Evolutionary conservation across 2,888 invertebrate genomes (phyloP), one percentile per base, ranked within the genome.

Genomic region (Ennomos erosarius): DNA sequence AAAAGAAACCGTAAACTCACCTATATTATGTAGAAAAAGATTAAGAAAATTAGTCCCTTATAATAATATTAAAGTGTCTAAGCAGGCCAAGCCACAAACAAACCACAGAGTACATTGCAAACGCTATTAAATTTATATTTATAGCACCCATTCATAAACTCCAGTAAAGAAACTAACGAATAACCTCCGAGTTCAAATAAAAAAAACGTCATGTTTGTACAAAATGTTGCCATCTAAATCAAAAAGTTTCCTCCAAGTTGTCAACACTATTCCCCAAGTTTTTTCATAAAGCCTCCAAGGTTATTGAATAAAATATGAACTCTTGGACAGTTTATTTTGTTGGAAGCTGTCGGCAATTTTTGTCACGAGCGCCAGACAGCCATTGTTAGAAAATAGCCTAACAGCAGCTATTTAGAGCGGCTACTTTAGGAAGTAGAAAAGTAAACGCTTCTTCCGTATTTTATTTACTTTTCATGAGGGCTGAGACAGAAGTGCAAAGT

Each of bases 161-260:
- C 35, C 34, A 36, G 1, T 1, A 10, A 9, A 26, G 40, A 10
- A 49, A 38, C 39, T 49, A 40, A 38, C 47, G 47, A n/a, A n/a
- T n/a, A 47, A 37, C 47, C 46, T 37, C 26, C 4, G 45, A 34
- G 12, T 9, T 9, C 33, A 37, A 34, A 45, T 50, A 34, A 47
- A 39, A 49, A 49, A 1, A 16, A 10, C 11, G 35, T 33, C 40
- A 46, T 40, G 46, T 13, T 42, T 51, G 33, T 26, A 26, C 39
- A 33, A 47, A 38, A 44, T 50, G 47, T 52, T 52, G 50, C 59
- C 51, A 59, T 60, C 51, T 55, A 60, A 55, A 60, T 60, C 51
- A 55, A 26, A 43, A 55, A 60, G 26, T 48, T 47, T 39, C 47
- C 47, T 35, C 43, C 35, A 55, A 60, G 33, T 60, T 59, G 55